Evolutionary conservation across 2,888 invertebrate species (phyloP).

Genomic region (Apotomis turbidana): DNA sequence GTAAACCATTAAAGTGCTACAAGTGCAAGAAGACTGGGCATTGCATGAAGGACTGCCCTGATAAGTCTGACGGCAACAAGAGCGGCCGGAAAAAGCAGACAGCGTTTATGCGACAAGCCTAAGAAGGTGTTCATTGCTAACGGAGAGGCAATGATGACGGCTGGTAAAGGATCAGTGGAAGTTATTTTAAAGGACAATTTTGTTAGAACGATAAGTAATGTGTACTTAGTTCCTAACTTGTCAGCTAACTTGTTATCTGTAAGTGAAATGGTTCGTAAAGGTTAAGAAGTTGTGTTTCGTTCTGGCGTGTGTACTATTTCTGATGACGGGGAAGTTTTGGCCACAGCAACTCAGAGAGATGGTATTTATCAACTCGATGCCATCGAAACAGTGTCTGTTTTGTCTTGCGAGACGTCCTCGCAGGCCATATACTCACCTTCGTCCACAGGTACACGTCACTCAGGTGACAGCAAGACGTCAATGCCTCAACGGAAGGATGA

Average conservation of each 20-base stretch:
- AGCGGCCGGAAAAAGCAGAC: background rate
- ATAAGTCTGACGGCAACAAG: background rate
- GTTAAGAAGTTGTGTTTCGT: background rate
- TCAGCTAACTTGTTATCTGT: slow-evolving; percentile 3
- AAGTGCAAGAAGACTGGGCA: background rate
- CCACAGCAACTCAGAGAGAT: background rate
- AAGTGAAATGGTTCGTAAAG: background rate
- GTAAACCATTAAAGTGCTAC: background rate
- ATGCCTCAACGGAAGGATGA: background rate
- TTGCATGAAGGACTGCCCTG: background rate
- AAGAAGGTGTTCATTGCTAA: background rate
- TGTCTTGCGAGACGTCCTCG: background rate
- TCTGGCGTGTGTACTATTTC: background rate
- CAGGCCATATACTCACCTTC: background rate
- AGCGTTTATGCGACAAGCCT: background rate
- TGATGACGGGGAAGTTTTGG: background rate
- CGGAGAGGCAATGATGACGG: background rate
- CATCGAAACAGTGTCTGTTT: background rate
- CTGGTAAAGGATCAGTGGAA: background rate
- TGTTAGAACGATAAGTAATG: background rate
- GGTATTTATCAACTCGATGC: background rate
- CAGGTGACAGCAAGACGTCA: background rate
- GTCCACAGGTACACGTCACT: background rate
- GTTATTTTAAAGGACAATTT: background rate
- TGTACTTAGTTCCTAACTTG: slow-evolving; percentile 16